Evolutionary conservation across 1,140 invertebrate genomes (phyloP), one percentile per base, ranked within the genome.

Genomic region (Sycophila sp.): DNA sequence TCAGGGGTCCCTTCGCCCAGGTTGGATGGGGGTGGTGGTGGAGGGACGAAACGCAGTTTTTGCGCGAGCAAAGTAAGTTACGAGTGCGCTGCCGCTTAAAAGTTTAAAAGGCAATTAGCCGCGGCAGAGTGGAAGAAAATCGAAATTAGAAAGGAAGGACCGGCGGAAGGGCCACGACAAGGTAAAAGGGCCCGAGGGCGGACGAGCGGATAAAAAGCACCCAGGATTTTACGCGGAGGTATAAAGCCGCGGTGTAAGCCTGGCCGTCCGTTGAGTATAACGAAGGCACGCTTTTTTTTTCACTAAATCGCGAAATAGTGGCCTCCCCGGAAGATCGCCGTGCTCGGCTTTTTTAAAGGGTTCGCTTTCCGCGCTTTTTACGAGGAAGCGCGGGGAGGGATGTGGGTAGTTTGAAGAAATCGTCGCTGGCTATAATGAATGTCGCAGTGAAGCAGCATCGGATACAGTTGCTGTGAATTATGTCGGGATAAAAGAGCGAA

Each of bases 291-390:
- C 22, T 24, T n/a, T 26, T 28, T 24, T 58, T 67, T 42, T 45
- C 68, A 45, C 36, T 69, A 69, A 63, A 69, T 69, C 59, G 60
- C 59, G 30, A 69, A 69, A 63, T 69, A 69, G 63, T 63, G 49
- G 55, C 49, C 22, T n/a, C n/a, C 56, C 36, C 42, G 24, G 32
- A 59, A 34, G 15, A 32, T 24, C 47, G 53, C 36, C 38, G 11
- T 11, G 19, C 42, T 22, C 38, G 38, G 13, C 13, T 40, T 40
- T 40, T n/a, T n/a, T n/a, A n/a, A 15, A 40, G 38, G n/a, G 38
- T 19, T n/a, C 42, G 22, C 22, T n/a, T 45, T 45, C 22, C 22
- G 22, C 42, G n/a, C 22, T 45, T 45, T 19, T n/a, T n/a, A n/a
- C n/a, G 5, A 45, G 6, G 7, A 40, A 40, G 13, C 4, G 8